These are phyloP conservation scores for Lasioglossum malachurum DNA, from an alignment of 2,888 invertebrate genomes.

Conservation along the genomic window DNA sequence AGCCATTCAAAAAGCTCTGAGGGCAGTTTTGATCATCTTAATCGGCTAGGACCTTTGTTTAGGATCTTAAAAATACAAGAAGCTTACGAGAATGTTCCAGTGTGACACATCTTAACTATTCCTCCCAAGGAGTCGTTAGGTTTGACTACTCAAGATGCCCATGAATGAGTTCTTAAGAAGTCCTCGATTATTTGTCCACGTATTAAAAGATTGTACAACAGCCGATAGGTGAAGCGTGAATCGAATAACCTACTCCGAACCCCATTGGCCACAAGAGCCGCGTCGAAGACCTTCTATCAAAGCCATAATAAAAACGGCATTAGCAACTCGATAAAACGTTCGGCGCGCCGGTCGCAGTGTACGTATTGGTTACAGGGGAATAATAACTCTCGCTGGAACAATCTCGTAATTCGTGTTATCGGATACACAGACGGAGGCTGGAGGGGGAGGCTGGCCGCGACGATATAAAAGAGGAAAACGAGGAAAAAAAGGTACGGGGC, in stretches of 20 bases:
- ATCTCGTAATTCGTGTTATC: constrained; percentile 5
- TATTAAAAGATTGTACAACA: background rate
- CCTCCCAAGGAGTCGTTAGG: too few relatives aligned
- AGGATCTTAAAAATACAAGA: too few relatives aligned
- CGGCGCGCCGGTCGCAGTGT: background rate
- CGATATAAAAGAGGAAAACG: background rate
- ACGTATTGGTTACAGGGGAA: background rate
- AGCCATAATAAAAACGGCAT: constrained; percentile 1
- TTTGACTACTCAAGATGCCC: background rate
- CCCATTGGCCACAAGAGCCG: background rate
- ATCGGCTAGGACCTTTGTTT: too few relatives aligned
- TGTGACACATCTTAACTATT: too few relatives aligned
- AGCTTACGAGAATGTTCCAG: too few relatives aligned
- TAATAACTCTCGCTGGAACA: background rate
- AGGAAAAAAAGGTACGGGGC: background rate
- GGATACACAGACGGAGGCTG: background rate
- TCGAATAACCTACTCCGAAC: background rate
- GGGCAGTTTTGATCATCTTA: too few relatives aligned
- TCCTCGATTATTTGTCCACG: background rate
- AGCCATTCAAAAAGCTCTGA: too few relatives aligned
- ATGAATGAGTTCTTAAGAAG: background rate
- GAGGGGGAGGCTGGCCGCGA: background rate
- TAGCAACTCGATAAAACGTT: background rate
- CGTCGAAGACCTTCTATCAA: background rate
- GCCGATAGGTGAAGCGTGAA: background rate